These are phyloP conservation scores for Mantis religiosa DNA, from an alignment of 2,888 invertebrate species.

Conservation along the genomic window DNA sequence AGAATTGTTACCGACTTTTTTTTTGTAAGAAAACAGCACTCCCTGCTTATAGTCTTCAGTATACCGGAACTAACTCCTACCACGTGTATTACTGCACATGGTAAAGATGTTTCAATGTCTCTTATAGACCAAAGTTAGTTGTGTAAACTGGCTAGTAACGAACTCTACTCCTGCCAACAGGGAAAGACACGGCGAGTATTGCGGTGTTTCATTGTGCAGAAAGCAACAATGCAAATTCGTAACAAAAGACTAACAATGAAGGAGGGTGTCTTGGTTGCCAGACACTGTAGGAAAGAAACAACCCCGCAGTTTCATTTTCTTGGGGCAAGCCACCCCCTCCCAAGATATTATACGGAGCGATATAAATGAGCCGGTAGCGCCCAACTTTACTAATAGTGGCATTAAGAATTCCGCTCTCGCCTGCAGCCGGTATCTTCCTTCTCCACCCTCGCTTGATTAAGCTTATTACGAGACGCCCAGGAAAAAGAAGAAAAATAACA, in stretches of 20 bases:
- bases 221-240: no score
- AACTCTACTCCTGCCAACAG: no score
- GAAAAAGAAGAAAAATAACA: conserved; percentile 21
- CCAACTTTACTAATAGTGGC: conserved; percentile 29
- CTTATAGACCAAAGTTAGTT: no score
- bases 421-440: neutral
- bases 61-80: no score
- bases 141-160: no score
- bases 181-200: no score
- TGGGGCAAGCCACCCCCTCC: neutral
- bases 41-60: no score
- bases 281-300: neutral
- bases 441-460: conserved; percentile 28
- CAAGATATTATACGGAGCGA: conserved; percentile 2
- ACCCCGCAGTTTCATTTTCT: conserved; percentile 19
- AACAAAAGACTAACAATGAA: neutral
- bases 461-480: conserved; percentile 27
- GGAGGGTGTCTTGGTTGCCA: neutral
- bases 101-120: no score
- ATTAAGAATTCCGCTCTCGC: conserved; percentile 29
- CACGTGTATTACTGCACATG: no score
- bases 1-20: no score
- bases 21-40: no score
- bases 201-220: no score
- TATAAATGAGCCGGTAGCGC: conserved; percentile 24